phyloP scores from a whole-genome alignment of 53 echinoderm and acorn worm species.

The Antedon mediterranea region DNA sequence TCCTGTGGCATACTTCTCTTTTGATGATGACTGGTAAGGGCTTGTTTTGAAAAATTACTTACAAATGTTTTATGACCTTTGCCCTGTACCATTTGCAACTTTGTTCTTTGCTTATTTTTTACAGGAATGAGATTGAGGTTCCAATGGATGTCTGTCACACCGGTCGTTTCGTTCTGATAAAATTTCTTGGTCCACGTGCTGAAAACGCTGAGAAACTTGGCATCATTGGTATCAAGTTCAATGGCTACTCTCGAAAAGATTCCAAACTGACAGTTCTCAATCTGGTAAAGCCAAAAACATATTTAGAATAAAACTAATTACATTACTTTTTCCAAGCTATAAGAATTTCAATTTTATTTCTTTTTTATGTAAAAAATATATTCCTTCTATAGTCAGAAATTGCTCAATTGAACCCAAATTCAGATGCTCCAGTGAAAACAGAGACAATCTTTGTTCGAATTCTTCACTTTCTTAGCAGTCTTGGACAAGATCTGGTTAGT shows the following conservation, averaged over 20 bases:
- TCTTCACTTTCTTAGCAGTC: conserved; percentile 41
- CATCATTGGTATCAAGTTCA: conserved; percentile 67
- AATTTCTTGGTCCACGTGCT: conserved; percentile 67
- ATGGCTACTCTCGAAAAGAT: conserved; percentile 46
- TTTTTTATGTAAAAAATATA: too few species aligned
- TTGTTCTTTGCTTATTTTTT: neutral
- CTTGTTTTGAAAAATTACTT: too few species aligned
- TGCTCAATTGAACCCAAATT: conserved; percentile 41
- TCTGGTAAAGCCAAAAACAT: too few species aligned
- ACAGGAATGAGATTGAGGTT: conserved; percentile 78
- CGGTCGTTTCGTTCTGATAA: conserved; percentile 74
- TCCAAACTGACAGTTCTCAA: conserved; percentile 39
- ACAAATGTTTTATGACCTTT: too few species aligned
- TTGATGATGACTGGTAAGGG: conserved; percentile 51
- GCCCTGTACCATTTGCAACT: neutral
- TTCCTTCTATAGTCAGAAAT: conserved; percentile 17
- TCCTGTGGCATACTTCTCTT: conserved; percentile 65
- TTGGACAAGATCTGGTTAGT: conserved; percentile 48
- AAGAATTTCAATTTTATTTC: too few species aligned
- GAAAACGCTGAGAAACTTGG: conserved; percentile 56
- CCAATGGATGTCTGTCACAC: conserved; percentile 51
- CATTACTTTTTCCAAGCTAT: too few species aligned
- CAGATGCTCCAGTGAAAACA: conserved; percentile 24
- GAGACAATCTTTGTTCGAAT: conserved; percentile 46
- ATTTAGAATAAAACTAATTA: too few species aligned